These are phyloP conservation scores for Operophtera brumata DNA, from an alignment of 2,888 invertebrate genomes.

Conservation along the genomic window DNA sequence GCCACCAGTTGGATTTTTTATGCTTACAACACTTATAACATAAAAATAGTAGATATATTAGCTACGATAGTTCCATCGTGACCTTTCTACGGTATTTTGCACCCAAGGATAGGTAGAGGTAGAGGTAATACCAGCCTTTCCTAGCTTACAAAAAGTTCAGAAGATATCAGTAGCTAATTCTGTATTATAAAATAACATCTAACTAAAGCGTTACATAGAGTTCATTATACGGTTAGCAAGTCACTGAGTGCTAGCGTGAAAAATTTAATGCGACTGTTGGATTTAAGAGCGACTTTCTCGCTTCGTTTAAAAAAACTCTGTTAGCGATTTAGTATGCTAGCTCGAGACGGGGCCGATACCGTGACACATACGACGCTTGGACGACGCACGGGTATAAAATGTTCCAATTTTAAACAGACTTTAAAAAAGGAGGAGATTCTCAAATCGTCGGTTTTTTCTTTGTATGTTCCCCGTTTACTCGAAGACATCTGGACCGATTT, in stretches of 20 bases:
- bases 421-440: too few relatives aligned
- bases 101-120: neutral
- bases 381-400: too few relatives aligned
- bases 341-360: too few relatives aligned
- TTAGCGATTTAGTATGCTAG: too few relatives aligned
- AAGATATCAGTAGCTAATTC: neutral
- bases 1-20: conserved; percentile 22
- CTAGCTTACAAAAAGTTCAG: neutral
- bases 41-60: neutral
- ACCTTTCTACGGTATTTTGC: neutral
- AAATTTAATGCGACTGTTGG: neutral
- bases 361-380: too few relatives aligned
- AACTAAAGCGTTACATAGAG: neutral
- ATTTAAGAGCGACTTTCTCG: neutral
- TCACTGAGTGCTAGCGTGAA: too few relatives aligned
- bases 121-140: neutral
- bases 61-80: neutral
- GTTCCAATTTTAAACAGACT: too few relatives aligned
- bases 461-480: too few relatives aligned
- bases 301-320: neutral
- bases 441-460: too few relatives aligned
- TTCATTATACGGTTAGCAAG: too few relatives aligned
- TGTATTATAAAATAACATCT: neutral
- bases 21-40: neutral
- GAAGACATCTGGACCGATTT: too few relatives aligned